Percentiles rank a stretch among this genome's conserved stretches.
Evolutionary conservation across 2,797 vertebrate species (phyloP).

Genomic region (Lagocephalus sceleratus): DNA sequence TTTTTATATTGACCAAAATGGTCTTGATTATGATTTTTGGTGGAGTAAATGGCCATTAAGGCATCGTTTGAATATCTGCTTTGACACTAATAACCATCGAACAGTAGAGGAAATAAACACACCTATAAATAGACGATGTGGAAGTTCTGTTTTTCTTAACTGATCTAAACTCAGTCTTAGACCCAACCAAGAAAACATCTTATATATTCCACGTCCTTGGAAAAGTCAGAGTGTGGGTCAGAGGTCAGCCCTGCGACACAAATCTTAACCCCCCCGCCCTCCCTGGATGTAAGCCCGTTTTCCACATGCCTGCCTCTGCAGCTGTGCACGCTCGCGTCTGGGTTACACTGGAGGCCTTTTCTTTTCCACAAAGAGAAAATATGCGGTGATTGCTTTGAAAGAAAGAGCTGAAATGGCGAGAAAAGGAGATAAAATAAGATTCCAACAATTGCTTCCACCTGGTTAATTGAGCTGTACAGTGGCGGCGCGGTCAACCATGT

Average conservation of each 20-base stretch:
- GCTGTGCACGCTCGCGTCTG: conserved; percentile 71
- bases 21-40: too few species aligned
- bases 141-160: conserved; percentile 9
- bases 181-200: conserved; percentile 20
- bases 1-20: too few species aligned
- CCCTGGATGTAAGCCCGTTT: conserved; percentile 68
- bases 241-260: conserved; percentile 59
- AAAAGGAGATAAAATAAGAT: conserved; percentile 51
- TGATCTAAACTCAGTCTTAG: conserved; percentile 19
- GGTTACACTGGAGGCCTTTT: conserved; percentile 60
- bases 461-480: conserved; percentile 37
- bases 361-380: conserved; percentile 54
- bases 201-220: conserved; percentile 28
- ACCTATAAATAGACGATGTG: conserved; percentile 3
- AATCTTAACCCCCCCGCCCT: conserved; percentile 27
- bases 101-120: neutral
- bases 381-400: conserved; percentile 48
- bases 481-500: conserved; percentile 31
- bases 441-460: conserved; percentile 71
- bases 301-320: conserved; percentile 70
- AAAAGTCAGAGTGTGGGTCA: conserved; percentile 52
- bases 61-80: neutral
- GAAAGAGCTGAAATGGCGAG: conserved; percentile 55
- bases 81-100: neutral
- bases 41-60: too few species aligned